Base-by-base conservation (phyloP, 2,113 vertebrate genomes). In the Ageneiosus marmoratus region DNA sequence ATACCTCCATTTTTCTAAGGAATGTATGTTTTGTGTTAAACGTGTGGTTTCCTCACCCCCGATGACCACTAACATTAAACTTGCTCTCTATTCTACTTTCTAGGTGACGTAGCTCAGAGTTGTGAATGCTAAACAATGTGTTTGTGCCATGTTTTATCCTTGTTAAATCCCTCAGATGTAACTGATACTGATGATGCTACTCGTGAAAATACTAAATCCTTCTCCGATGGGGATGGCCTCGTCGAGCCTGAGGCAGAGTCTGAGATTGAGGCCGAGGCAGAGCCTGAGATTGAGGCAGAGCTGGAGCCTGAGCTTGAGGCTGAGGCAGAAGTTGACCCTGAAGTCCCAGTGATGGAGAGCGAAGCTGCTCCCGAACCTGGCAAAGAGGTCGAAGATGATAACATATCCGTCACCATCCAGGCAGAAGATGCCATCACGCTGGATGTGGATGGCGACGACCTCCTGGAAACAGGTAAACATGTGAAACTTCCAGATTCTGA, bases 381-480 rank as follows among this genome's bases (percentile, higher is more conserved):
- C 93, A 97, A 97, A 96, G 98, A 99, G 95, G 95, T 93, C 72
- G 98, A 99, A 92, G 98, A 99, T 82, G 98, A 99, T 97, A 97
- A 97, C 95, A 96, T 99, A 86, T 99, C 97, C 88, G 97, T 99
- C 95, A 98, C 97, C 95, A 97, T 99, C 95, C 98, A 95, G 95
- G 98, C 98, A 84, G 98, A 99, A 96, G 98, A 99, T 93, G 97
- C 98, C 95, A 96, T 99, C 96, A 99, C 98, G 90, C 95, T 99
- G 92, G 98, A 99, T 95, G 97, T 99, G 94, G 98, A 99, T 97
- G 98, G 98, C 87, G 98, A 99, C 92, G 98, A 99, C 92, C 98
- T 99, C 94, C 96, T 99, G 95, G 98, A 99, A 95, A 98, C 98
- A 99, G 98, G 98, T 99, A 99, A 99, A 99, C 98, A 98, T 96